Base-by-base conservation (phyloP, 2,888 invertebrate genomes). In the Rhaphigaster nebulosa region DNA sequence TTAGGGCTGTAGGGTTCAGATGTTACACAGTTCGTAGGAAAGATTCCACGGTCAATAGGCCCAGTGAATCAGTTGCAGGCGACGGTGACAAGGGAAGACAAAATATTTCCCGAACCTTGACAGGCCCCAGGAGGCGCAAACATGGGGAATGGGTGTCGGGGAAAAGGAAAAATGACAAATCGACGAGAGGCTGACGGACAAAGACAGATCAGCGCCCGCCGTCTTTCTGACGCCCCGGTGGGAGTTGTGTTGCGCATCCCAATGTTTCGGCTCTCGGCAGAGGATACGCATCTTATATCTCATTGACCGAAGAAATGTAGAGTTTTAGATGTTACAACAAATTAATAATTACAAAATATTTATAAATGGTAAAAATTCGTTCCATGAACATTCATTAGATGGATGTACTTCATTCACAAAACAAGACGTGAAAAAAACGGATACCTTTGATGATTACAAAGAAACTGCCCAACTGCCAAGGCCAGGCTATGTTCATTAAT, bases 151-250 rank as follows among this genome's bases (percentile, higher is more conserved):
- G 60, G 89, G 20, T 15, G 89, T 45, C 41, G 56, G 65, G 56
- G 65, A 60, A 29, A 38, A n/a, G 89, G 76, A 89, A 70, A 88
- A 88, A 89, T 89, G 89, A 89, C 89, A 89, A 89, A 89, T 89
- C 76, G 89, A 89, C 76, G 34, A 38, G 29, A 89, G 89, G 20
- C 76, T 88, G 89, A 89, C 70, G 89, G 89, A 76, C 89, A 89
- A 34, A 89, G 89, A 89, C 89, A 76, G 89, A 89, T 89, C 65
- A 76, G 89, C 76, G 38, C 41, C 52, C 34, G n/a, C 26, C 26
- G 84, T 26, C 41, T 84, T 84, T 84, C 84, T 84, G n/a, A 84
- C n/a, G 5, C n/a, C n/a, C 45, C n/a, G 13, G 0, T 13, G 45
- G 45, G 84, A 45, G 45, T 50, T 23, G 70, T 38, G 34, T 20